phyloP scores from a whole-genome alignment of 2,113 vertebrate species.

The Sclerurus mexicanus region DNA sequence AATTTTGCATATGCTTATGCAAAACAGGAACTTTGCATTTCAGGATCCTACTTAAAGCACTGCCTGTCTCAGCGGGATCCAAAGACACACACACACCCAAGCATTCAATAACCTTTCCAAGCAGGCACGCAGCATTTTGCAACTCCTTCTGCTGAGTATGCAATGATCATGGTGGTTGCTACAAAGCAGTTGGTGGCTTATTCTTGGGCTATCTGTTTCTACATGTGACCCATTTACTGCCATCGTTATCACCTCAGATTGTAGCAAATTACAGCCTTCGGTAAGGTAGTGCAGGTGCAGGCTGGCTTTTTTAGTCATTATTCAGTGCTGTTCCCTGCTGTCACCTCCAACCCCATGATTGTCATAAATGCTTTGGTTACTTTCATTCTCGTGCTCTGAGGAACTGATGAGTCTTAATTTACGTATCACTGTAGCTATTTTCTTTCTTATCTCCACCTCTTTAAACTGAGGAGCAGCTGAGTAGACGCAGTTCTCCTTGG shows the following conservation, averaged over 20 bases:
- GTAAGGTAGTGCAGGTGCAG: slow-evolving; percentile 60
- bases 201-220: slow-evolving; percentile 80
- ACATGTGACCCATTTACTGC: slow-evolving; percentile 72
- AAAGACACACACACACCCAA: not conserved
- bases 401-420: slow-evolving; percentile 39
- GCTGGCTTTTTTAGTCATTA: slow-evolving; percentile 63
- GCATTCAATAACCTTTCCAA: not conserved
- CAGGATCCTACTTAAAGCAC: not conserved
- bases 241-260: slow-evolving; percentile 68
- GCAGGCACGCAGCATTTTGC: not conserved
- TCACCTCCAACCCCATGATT: slow-evolving; percentile 26
- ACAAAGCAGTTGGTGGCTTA: slow-evolving; percentile 79
- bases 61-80: slow-evolving; percentile 20
- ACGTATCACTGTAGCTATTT: slow-evolving; percentile 23
- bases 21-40: not conserved
- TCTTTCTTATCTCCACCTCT: slow-evolving; percentile 42
- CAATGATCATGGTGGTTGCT: slow-evolving; percentile 69
- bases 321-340: slow-evolving; percentile 51
- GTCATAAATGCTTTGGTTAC: slow-evolving; percentile 44
- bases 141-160: slow-evolving; percentile 58
- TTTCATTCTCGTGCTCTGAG: slow-evolving; percentile 43
- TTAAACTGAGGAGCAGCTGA: not conserved
- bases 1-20: not conserved
- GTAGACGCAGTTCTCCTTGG: not conserved
- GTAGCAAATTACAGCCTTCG: slow-evolving; percentile 62